Percentiles rank a stretch among this genome's conserved stretches.
Evolutionary conservation across 53 echinoderm and acorn worm species (phyloP).

Genomic region (Echinarachnius parma): DNA sequence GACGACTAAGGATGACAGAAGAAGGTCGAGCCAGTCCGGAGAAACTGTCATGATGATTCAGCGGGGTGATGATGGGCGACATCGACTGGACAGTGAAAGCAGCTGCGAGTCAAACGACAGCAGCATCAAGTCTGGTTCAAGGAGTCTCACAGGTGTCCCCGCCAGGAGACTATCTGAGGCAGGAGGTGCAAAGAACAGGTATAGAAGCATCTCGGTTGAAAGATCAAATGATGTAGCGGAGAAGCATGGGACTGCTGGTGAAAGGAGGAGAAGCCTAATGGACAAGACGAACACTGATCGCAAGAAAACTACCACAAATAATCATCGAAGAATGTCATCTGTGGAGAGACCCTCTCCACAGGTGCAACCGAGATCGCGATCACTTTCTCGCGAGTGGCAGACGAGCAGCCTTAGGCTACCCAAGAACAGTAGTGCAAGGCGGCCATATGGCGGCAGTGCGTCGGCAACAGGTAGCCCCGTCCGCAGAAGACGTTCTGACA

Average conservation of each 20-base stretch:
- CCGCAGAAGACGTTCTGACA: constrained; percentile 39
- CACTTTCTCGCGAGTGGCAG: constrained; percentile 24
- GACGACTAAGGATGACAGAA: constrained; percentile 33
- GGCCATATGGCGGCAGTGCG: constrained; percentile 5
- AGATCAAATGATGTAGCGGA: constrained; percentile 18
- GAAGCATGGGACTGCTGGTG: constrained; percentile 21
- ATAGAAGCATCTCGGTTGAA: constrained; percentile 29
- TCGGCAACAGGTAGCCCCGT: constrained; percentile 29
- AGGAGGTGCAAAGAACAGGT: not conserved
- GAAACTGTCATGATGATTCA: constrained; percentile 62
- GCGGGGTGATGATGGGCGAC: constrained; percentile 74
- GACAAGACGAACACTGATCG: constrained; percentile 9
- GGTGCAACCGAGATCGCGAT: constrained; percentile 37
- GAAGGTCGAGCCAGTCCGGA: constrained; percentile 35
- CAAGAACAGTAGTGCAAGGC: constrained; percentile 8
- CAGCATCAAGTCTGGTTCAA: constrained; percentile 38
- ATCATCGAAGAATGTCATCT: constrained; percentile 41
- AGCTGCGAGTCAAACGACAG: constrained; percentile 83
- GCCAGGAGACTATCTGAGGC: constrained; percentile 9
- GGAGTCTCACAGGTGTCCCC: constrained; percentile 23
- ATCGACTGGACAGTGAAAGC: constrained; percentile 80
- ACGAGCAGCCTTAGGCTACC: constrained; percentile 3
- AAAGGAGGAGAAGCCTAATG: constrained; percentile 22
- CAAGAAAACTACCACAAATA: constrained; percentile 15
- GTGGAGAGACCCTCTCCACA: constrained; percentile 30